Base-by-base conservation (phyloP, 2,797 vertebrate species). In the Takifugu rubripes region DNA sequence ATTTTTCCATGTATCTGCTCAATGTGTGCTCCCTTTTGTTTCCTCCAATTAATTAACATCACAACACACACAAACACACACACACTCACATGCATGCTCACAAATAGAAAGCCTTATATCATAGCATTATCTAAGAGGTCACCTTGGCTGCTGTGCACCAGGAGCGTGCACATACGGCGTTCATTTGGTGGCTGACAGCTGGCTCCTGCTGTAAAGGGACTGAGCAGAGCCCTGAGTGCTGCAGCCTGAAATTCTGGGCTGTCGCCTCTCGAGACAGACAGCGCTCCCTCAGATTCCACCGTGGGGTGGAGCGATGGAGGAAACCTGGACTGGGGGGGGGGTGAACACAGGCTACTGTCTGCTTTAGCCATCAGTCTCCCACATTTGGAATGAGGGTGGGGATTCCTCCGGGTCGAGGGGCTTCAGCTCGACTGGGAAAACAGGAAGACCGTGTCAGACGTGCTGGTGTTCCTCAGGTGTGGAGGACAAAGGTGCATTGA, bases 401-500 rank as follows among this genome's bases (percentile, higher is more conserved):
- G 61, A 54, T 61, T 50, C 40, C 25, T 59, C 44, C 25, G 45
- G 36, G 64, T 64, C 61, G 25, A 46, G 7, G 25, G 9, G 27
- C 29, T 69, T 66, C 65, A 62, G 55, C 64, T 72, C 59, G 44
- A 56, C 55, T 31, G 60, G 31, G 65, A 70, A 66, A 76, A 75
- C 82, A 73, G 66, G 58, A 76, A 54, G 68, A 44, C 52, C 14
- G 56, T 72, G 78, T 85, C 83, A 76, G 65, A 78, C 59, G 48
- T 47, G n/a, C 25, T 53, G 52, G 11, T 46, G 44, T 71, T 78
- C 70, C 54, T 81, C 83, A 84, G 78, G 76, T 79, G 63, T 44
- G 55, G 17, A 45, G 74, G 70, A 88, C 84, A 90, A 87, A 83
- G 81, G 78, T 66, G 62, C 78, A 64, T 87, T 91, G 83, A 84